Evolutionary conservation across 2,113 vertebrate species (phyloP), one percentile per base, ranked within the genome.

Genomic region (Sula dactylatra): DNA sequence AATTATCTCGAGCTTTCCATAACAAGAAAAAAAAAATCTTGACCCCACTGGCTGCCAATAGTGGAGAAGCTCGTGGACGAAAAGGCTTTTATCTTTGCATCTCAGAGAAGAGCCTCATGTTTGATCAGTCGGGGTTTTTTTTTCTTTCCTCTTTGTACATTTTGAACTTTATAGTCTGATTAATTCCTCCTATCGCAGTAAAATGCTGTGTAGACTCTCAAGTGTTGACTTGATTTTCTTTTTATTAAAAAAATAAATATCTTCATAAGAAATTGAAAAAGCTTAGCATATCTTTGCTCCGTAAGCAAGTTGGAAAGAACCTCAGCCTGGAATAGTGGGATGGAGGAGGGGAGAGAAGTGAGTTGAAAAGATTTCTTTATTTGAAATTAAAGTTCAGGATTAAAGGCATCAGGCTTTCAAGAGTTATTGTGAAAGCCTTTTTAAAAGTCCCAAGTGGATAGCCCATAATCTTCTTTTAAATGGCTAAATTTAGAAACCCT

Each of bases 1-100:
- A 98, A 98, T 99, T 98, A 99, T 99, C 98, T 98, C 86, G 93
- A 98, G 98, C 98, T 98, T 98, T 98, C 98, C 97, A 98, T 97
- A 98, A 98, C 98, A 98, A 95, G 66, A 24, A 58, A 72, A 27
- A 20, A 73, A 93, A 97, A 95, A 95, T 97, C 97, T 97, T 98
- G 98, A 98, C 98, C 98, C 97, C 93, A 96, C 96, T 76, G 98
- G 97, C 97, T 98, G 98, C 98, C 98, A 97, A 98, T 98, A 97
- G 98, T 84, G 89, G 98, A 98, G 96, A 94, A 98, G 93, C 96
- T 94, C 27, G 54, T 45, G 26, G 97, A 97, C 97, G 97, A 97
- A 97, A 87, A 94, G 94, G 97, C 98, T 98, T 98, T 98, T 98
- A 98, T 98, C 98, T 98, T 55, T 36, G 25, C 95, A 97, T 96